Conservation (phyloP, 2,113 vertebrate genomes). For the Erinaceus europaeus region DNA sequence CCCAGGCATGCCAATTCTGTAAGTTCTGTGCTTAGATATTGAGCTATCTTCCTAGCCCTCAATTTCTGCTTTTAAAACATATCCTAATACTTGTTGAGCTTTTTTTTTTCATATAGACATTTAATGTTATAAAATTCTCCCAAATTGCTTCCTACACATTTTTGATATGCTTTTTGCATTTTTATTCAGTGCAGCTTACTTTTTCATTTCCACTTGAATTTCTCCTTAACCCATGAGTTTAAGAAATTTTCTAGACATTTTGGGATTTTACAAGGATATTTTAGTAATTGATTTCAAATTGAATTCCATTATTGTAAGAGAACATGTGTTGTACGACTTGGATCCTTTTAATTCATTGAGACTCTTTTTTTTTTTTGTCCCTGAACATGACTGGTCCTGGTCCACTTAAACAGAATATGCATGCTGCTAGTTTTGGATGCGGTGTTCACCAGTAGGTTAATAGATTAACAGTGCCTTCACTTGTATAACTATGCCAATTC, state of each 20-base stretch:
- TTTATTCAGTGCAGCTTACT: not conserved
- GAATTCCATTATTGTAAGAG: not conserved
- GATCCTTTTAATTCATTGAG: not conserved
- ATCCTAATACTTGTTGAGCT: not conserved
- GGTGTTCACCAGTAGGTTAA: not conserved
- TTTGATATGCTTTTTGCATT: conserved; percentile 2
- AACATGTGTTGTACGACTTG: not conserved
- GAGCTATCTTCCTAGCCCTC: not conserved
- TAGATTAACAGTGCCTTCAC: not conserved
- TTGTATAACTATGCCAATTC: not conserved
- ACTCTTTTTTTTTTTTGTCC: not conserved
- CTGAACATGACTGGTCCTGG: not conserved
- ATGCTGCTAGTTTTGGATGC: not conserved
- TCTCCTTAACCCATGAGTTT: not conserved
- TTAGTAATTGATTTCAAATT: not conserved
- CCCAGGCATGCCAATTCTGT: no score
- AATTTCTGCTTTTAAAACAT: not conserved
- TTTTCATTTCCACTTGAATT: not conserved
- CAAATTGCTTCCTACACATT: not conserved
- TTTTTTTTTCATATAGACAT: not conserved
- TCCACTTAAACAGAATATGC: not conserved
- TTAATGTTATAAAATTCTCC: not conserved
- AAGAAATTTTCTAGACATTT: conserved; percentile 1
- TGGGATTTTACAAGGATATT: not conserved
- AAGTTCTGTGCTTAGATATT: not conserved